A percentile compares a stretch with the other conserved stretches of the same genome.
Evolutionary conservation across 2,113 vertebrate species (phyloP).

Genomic region (Anarrhichthys ocellatus): DNA sequence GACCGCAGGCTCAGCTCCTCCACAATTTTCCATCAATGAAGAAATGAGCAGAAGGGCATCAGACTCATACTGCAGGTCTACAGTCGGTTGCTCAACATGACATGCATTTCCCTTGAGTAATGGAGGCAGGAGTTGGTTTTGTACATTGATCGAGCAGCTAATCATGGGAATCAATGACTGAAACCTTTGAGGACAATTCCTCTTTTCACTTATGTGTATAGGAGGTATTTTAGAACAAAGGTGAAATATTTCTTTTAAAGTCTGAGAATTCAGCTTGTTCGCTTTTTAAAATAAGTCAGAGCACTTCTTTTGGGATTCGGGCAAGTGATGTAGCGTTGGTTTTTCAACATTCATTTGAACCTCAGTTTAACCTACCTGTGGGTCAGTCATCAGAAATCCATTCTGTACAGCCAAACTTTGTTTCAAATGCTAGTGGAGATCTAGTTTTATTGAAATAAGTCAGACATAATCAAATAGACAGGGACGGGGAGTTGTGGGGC

Average conservation of each 20-base stretch:
- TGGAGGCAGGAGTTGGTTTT: slow-evolving; percentile 45
- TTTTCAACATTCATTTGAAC: neutral
- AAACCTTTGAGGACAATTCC: neutral
- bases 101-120: slow-evolving; percentile 57
- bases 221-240: neutral
- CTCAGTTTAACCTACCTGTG: neutral
- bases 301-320: neutral
- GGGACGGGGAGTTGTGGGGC: neutral
- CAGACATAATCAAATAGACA: neutral
- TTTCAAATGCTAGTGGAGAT: neutral
- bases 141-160: slow-evolving; percentile 43
- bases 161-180: slow-evolving; percentile 32
- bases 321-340: neutral
- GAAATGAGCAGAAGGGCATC: slow-evolving; percentile 32
- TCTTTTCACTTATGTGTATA: neutral
- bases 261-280: neutral
- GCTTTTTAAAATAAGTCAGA: neutral
- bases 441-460: neutral
- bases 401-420: neutral
- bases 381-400: neutral
- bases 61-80: slow-evolving; percentile 51
- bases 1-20: slow-evolving; percentile 32
- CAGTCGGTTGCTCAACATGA: slow-evolving; percentile 53
- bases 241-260: neutral
- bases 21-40: slow-evolving; percentile 39